Evolutionary conservation across 1,140 invertebrate genomes (phyloP).

Genomic region (Planococcus citri): DNA sequence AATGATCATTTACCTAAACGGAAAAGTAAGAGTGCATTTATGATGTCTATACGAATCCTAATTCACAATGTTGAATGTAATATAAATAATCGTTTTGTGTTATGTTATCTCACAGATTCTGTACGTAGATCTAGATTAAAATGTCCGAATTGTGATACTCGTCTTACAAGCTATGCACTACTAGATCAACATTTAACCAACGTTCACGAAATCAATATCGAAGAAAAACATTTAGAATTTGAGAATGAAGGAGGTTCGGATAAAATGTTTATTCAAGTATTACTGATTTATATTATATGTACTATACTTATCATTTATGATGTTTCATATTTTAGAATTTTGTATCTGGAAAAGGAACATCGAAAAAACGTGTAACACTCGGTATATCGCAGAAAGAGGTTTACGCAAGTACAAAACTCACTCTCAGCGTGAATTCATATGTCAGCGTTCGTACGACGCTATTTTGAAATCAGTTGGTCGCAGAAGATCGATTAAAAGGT

Average conservation of each 20-base stretch:
- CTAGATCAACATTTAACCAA: constrained; percentile 8
- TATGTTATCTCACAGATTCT: too few relatives aligned
- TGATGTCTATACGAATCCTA: too few relatives aligned
- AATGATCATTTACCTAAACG: too few relatives aligned
- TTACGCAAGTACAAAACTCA: background rate
- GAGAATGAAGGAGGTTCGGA: constrained; percentile 1
- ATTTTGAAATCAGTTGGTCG: background rate
- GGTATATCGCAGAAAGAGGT: background rate
- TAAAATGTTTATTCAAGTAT: too few relatives aligned
- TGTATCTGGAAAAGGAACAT: background rate
- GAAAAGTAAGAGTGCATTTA: too few relatives aligned
- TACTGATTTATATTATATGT: background rate
- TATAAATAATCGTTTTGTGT: too few relatives aligned
- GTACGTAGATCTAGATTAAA: background rate
- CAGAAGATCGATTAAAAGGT: background rate
- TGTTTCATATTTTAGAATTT: constrained; percentile 9
- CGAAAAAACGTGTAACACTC: background rate
- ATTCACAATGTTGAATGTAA: too few relatives aligned
- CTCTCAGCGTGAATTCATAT: background rate
- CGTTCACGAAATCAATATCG: background rate
- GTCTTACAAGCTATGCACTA: background rate
- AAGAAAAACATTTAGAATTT: constrained; percentile 7
- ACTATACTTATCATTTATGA: background rate
- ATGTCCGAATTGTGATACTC: constrained; percentile 11
- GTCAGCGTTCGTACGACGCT: constrained; percentile 5